Percentiles rank a stretch among this genome's conserved stretches.
Conservation (phyloP, 2,888 invertebrate species). For the Fragum whitleyi region DNA sequence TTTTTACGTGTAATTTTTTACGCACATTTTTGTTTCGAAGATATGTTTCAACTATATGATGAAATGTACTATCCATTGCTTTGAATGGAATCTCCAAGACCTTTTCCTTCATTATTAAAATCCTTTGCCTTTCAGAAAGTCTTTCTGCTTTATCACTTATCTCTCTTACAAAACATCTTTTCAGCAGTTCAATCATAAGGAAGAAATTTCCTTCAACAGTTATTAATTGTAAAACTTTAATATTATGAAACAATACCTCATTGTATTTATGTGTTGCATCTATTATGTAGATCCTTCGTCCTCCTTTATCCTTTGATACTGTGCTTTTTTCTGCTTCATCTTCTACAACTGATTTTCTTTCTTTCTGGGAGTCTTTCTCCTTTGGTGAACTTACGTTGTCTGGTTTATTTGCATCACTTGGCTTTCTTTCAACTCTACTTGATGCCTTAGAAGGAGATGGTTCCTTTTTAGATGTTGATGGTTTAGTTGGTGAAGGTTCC, state of each 20-base stretch:
- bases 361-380: background rate
- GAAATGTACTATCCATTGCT: background rate
- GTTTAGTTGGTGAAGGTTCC: background rate
- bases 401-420: background rate
- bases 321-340: background rate
- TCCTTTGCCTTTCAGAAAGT: background rate
- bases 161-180: background rate
- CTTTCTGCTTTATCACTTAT: background rate
- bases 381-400: background rate
- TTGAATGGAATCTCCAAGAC: conserved; percentile 2
- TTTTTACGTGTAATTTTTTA: background rate
- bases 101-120: conserved; percentile 14
- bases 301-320: background rate
- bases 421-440: background rate
- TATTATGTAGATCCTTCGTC: background rate
- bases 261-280: background rate
- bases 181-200: conserved; percentile 12
- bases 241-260: background rate
- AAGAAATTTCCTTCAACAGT: conserved; percentile 5
- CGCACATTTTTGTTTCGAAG: background rate
- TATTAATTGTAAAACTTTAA: background rate
- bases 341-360: background rate
- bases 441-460: background rate
- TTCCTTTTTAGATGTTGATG: background rate
- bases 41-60: background rate